phyloP scores from a whole-genome alignment of 1,140 invertebrate genomes.

The Heliconius congener region DNA sequence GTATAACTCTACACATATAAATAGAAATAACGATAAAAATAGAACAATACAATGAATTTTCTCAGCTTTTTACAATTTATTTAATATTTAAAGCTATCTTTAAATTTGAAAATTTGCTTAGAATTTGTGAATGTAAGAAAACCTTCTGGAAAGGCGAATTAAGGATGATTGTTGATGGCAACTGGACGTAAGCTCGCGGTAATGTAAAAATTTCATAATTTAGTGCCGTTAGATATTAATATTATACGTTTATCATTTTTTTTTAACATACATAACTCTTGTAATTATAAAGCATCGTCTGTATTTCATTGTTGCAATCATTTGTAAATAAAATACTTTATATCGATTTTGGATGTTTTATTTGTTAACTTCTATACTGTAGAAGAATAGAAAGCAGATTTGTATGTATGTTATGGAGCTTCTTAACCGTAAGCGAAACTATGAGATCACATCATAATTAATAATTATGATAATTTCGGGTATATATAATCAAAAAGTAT shows the following conservation, averaged over 20 bases:
- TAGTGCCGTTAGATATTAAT: slow-evolving; percentile 80
- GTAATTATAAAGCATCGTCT: slow-evolving; percentile 81
- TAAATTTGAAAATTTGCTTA: not conserved
- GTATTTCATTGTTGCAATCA: slow-evolving; percentile 82
- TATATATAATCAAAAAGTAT: too few relatives aligned
- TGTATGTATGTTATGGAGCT: too few relatives aligned
- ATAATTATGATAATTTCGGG: too few relatives aligned
- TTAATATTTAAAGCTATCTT: not conserved
- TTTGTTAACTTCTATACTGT: not conserved
- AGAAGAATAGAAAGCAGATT: not conserved
- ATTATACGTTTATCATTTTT: slow-evolving; percentile 78
- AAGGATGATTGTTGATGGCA: not conserved
- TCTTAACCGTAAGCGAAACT: too few relatives aligned
- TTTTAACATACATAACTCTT: slow-evolving; percentile 77
- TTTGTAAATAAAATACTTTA: slow-evolving; percentile 83
- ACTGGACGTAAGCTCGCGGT: slow-evolving; percentile 50
- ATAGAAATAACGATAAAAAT: not conserved
- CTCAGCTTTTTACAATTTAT: not conserved
- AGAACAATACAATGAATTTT: not conserved
- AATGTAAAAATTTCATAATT: slow-evolving; percentile 78
- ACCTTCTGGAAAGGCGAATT: not conserved
- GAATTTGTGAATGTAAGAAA: not conserved
- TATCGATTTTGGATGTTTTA: slow-evolving; percentile 58
- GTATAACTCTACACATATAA: not conserved
- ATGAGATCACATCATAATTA: too few relatives aligned